Base-by-base conservation (phyloP, 2,888 invertebrate species). In the Hypsopygia costalis region DNA sequence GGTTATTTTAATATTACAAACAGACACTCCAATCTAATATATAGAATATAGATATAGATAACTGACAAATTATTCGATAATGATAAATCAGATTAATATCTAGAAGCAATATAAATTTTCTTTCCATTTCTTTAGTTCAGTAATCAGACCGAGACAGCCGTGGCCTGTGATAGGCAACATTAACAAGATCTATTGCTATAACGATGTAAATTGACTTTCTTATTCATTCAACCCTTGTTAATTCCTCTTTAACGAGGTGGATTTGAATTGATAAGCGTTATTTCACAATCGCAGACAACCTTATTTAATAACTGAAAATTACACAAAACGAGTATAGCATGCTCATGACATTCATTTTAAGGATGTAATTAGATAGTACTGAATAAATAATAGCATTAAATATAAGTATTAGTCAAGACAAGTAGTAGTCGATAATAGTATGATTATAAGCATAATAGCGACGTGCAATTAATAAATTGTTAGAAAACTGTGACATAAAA, bases 211-310 rank as follows among this genome's bases (percentile, higher is more conserved):
- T 12, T n/a, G 11, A 21, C 20, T 37, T 31, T 30, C 36, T 36
- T 30, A n/a, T 11, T 25, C 21, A 21, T 36, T 21, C 35, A 10
- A 30, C 5, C 21, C 21, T 20, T 11, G 30, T 11, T 30, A 30
- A 30, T 37, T 37, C 11, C 4, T 11, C 9, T 16, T 3, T 16
- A 28, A 35, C 27, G 1, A 28, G 4, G 27, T 29, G 9, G 6
- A 25, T 36, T 36, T 36, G 10, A 16, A 36, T 35, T 28, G 9
- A 20, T 36, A 9, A 35, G 5, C 27, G 35, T 28, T 27, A 36
- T 36, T 36, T 36, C 28, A 28, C 16, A 36, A 36, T 20, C 16
- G 6, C 16, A 28, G 28, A 20, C 10, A 36, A 29, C 36, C 36
- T 36, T 29, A 16, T 28, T 28, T 35, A 27, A 16, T 28, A 36